Conservation (phyloP, 2,113 vertebrate genomes). For the Formicarius rufipectus region DNA sequence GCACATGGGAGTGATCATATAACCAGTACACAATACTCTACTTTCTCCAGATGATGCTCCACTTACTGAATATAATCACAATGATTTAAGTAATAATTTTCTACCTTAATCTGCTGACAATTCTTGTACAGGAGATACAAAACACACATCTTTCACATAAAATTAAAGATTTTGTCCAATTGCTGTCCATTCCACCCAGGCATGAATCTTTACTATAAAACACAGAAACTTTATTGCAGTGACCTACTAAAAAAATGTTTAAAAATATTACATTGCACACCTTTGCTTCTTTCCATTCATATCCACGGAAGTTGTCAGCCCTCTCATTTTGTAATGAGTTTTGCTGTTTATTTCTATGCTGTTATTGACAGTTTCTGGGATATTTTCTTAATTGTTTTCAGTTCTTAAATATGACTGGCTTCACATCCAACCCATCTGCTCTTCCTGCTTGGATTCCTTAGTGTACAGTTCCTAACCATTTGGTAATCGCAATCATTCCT, state of each 20-base stretch:
- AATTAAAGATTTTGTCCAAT: not conserved
- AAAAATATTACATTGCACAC: not conserved
- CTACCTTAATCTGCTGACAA: not conserved
- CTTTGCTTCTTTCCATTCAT: constrained; percentile 27
- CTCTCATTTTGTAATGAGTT: not conserved
- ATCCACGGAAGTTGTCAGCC: not conserved
- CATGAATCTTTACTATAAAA: constrained; percentile 14
- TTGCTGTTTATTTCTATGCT: not conserved
- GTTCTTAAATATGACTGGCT: constrained; percentile 32
- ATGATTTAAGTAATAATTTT: not conserved
- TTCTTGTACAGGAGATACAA: not conserved
- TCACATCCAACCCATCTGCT: not conserved
- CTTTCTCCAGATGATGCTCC: not conserved
- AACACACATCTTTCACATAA: not conserved
- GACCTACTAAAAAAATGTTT: not conserved
- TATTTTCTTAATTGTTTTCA: constrained; percentile 19
- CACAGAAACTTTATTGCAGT: not conserved
- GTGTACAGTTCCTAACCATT: constrained; percentile 24
- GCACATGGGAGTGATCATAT: too few species aligned
- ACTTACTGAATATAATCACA: not conserved
- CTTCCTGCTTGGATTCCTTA: not conserved
- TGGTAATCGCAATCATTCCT: not conserved
- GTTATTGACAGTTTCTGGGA: not conserved
- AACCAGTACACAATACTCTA: too few species aligned
- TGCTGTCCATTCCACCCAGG: not conserved